A percentile compares a stretch with the other conserved stretches of the same genome.
Evolutionary conservation across 2,888 invertebrate genomes (phyloP).

Genomic region (Pherbina coryleti): DNA sequence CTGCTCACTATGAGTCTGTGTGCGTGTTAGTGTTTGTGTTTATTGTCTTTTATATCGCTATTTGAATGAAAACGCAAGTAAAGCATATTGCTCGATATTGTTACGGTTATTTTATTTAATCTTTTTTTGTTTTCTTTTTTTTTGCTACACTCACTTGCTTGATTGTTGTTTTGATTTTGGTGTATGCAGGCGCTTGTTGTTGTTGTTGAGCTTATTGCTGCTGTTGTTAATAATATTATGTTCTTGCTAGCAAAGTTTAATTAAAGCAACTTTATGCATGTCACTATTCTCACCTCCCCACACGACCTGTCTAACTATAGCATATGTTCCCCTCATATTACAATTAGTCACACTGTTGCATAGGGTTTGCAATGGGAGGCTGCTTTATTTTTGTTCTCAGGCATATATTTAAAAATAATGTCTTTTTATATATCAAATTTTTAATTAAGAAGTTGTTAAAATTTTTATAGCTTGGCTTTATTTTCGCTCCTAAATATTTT

Average conservation of each 20-base stretch:
- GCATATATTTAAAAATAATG: too few species aligned
- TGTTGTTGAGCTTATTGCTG: conserved; percentile 39
- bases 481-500: not conserved
- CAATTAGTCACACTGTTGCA: not conserved
- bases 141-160: not conserved
- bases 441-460: too few species aligned
- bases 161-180: not conserved
- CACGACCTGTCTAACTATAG: too few species aligned
- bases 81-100: conserved; percentile 5
- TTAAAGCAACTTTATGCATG: not conserved
- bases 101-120: not conserved
- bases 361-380: not conserved
- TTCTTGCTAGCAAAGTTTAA: conserved; percentile 15
- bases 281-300: not conserved
- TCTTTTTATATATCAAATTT: too few species aligned
- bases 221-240: conserved; percentile 32
- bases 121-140: not conserved
- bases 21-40: not conserved
- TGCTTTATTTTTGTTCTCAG: too few species aligned
- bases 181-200: conserved; percentile 41
- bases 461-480: too few species aligned
- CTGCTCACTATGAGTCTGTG: not conserved
- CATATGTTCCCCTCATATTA: not conserved
- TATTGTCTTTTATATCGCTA: not conserved
- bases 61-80: not conserved